phyloP scores from a whole-genome alignment of 64 coral and sea anemone genomes.

The Acropora tenuis region DNA sequence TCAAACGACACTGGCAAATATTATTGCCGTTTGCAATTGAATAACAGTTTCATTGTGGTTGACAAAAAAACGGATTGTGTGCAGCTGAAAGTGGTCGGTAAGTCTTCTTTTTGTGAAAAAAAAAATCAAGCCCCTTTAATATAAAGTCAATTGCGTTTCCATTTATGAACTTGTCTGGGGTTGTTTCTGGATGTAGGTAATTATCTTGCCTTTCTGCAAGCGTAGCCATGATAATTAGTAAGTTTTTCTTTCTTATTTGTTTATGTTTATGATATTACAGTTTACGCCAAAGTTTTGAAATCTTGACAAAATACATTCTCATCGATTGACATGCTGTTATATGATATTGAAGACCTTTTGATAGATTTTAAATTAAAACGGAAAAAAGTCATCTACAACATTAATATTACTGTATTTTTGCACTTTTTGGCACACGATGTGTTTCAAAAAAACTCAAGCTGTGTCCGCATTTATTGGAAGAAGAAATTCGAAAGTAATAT shows the following conservation, averaged over 20 bases:
- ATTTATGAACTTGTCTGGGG: not conserved
- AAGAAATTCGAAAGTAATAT: not conserved
- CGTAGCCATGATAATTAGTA: not conserved
- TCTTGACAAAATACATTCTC: not conserved
- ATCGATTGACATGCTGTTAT: not conserved
- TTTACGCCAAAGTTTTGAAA: not conserved
- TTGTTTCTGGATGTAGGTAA: not conserved
- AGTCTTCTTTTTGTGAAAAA: not conserved
- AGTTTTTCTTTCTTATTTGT: conserved; percentile 7
- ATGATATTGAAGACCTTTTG: not conserved
- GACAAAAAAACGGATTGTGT: not conserved
- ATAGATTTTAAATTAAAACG: not conserved
- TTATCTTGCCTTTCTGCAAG: too few relatives aligned
- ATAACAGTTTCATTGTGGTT: not conserved
- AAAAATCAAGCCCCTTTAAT: too few relatives aligned
- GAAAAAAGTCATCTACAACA: not conserved
- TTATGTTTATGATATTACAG: not conserved
- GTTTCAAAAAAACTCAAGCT: not conserved
- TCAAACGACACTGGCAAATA: conserved; percentile 1
- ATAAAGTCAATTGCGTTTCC: too few relatives aligned
- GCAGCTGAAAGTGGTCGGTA: conserved; percentile 5
- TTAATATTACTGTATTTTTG: not conserved
- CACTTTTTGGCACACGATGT: not conserved
- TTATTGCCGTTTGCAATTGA: not conserved
- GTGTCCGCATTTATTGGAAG: not conserved